A percentile compares a stretch with the other conserved stretches of the same genome.
Conservation (phyloP, 2,888 invertebrate species). For the Pristionchus entomophagus region DNA sequence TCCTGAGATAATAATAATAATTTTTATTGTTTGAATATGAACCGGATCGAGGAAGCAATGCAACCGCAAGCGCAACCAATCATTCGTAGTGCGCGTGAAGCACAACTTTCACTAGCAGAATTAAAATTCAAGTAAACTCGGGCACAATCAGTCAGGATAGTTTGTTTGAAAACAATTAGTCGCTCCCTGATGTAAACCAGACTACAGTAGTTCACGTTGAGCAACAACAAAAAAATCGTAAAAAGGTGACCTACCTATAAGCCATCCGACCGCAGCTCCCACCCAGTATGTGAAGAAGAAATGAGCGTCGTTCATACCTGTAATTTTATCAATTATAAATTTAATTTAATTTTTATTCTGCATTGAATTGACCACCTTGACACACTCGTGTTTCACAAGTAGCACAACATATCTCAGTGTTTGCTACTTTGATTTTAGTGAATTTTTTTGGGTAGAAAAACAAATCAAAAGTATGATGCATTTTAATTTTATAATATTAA, state of each 20-base stretch:
- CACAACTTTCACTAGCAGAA: background rate
- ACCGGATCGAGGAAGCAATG: background rate
- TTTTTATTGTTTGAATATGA: too few relatives aligned
- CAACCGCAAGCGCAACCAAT: background rate
- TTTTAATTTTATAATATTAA: background rate
- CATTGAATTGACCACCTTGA: background rate
- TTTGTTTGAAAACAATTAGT: background rate
- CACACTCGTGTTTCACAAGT: background rate
- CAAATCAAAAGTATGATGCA: background rate
- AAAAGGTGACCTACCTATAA: background rate
- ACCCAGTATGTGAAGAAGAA: slow-evolving; percentile 43
- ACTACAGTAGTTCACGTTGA: too few relatives aligned
- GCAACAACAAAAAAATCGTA: too few relatives aligned
- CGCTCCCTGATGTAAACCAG: too few relatives aligned
- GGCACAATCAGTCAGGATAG: background rate
- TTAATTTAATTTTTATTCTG: background rate
- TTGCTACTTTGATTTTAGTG: background rate
- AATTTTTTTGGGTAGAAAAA: too few relatives aligned
- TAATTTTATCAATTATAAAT: background rate
- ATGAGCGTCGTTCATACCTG: slow-evolving; percentile 30
- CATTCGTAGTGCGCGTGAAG: background rate
- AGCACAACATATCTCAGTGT: background rate
- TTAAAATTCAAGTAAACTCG: background rate
- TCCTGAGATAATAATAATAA: background rate
- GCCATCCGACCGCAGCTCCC: slow-evolving; percentile 36